Evolutionary conservation across 2,797 vertebrate species (phyloP).

Genomic region (Toxotes lorentzi): DNA sequence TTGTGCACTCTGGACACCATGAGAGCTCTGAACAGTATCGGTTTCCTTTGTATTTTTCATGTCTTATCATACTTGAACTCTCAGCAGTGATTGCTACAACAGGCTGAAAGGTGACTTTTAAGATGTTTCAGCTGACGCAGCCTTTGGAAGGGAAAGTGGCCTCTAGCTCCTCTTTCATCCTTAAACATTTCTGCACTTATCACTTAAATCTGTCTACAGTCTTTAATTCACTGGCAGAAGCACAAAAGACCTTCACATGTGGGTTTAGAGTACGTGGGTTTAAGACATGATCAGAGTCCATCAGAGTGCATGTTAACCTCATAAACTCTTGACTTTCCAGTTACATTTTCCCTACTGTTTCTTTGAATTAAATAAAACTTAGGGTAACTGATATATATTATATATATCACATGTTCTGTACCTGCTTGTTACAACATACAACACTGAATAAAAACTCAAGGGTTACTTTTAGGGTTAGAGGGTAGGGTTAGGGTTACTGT

Average conservation of each 20-base stretch:
- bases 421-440: not conserved
- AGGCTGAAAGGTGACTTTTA: constrained; percentile 65
- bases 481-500: too few species aligned
- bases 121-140: constrained; percentile 66
- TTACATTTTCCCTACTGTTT: constrained; percentile 12
- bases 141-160: constrained; percentile 52
- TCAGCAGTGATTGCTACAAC: constrained; percentile 45
- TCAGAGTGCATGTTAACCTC: constrained; percentile 28
- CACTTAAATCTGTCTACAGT: constrained; percentile 52
- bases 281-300: constrained; percentile 40
- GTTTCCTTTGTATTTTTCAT: constrained; percentile 60
- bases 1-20: constrained; percentile 36
- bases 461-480: too few species aligned
- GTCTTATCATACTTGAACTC: constrained; percentile 59
- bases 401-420: constrained; percentile 17
- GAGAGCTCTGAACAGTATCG: constrained; percentile 59
- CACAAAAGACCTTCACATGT: constrained; percentile 59
- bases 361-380: not conserved
- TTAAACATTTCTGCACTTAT: constrained; percentile 51
- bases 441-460: too few species aligned
- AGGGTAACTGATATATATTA: not conserved
- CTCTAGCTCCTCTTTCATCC: constrained; percentile 62
- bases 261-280: constrained; percentile 51
- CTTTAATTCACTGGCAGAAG: constrained; percentile 45
- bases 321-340: constrained; percentile 39